These are phyloP conservation scores for Spodoptera litura DNA, from an alignment of 1,140 invertebrate species.

Conservation along the genomic window DNA sequence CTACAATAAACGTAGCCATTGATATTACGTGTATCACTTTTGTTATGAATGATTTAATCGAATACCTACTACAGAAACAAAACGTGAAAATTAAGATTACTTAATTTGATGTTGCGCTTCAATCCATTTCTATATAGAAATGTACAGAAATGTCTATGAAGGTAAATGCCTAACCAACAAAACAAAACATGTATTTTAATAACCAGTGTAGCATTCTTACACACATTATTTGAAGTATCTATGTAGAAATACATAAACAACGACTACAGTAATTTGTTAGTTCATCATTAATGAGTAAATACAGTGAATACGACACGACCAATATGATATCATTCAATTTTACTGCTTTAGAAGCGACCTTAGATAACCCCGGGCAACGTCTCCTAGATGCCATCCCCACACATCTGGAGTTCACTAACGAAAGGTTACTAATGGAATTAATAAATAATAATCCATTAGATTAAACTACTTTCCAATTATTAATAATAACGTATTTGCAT, in stretches of 20 bases:
- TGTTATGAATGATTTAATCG: conserved; percentile 35
- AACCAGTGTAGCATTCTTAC: background rate
- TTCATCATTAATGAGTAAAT: conserved; percentile 79
- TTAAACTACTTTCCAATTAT: conserved; percentile 32
- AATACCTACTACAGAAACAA: conserved; percentile 6
- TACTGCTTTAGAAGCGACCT: conserved; percentile 83
- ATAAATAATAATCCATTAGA: conserved; percentile 34
- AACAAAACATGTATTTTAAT: background rate
- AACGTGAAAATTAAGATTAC: background rate
- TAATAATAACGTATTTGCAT: background rate
- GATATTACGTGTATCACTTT: conserved; percentile 41
- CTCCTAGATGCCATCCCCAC: conserved; percentile 76
- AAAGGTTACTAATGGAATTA: conserved; percentile 53
- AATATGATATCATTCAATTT: conserved; percentile 84
- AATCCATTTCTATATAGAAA: background rate
- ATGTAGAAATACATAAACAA: conserved; percentile 48
- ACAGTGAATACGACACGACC: conserved; percentile 77
- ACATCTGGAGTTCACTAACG: conserved; percentile 62
- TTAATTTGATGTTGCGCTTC: background rate
- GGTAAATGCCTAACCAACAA: background rate
- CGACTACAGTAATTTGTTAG: conserved; percentile 71
- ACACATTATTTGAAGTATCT: conserved; percentile 1
- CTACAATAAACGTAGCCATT: conserved; percentile 26
- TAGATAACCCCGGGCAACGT: conserved; percentile 78
- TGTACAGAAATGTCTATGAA: background rate